Evolutionary conservation across 2,888 invertebrate genomes (phyloP), one percentile per base, ranked within the genome.

Genomic region (Poecilus cupreus): DNA sequence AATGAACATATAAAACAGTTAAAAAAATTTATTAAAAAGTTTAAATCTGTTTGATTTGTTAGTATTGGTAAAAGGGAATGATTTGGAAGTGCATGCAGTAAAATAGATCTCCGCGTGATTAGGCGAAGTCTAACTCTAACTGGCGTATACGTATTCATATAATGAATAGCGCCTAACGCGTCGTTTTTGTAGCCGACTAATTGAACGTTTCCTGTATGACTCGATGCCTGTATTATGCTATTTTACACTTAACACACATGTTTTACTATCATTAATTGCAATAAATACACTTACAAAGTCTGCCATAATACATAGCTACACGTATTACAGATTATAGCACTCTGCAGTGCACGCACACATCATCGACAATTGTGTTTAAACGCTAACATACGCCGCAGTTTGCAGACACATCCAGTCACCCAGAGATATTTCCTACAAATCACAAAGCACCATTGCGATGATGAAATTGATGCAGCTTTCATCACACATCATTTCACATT

Each of bases 181-280:
- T 68, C 16, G 64, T 80, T 80, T 80, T 72, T 80, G 80, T 79
- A 76, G 49, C 49, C 49, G 18, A 16, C 68, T 80, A 80, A 80
- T 80, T 70, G 80, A 70, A 80, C 72, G 54, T 80, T 80, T 80
- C 80, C 80, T 80, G 80, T 80, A 72, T 80, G 80, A 80, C 80
- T 80, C 54, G 70, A 54, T 72, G 80, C 80, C 80, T 54, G 72
- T 80, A 80, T 80, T 80, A 80, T 80, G 80, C 80, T 80, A 80
- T 80, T 80, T 80, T 80, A 80, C 80, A 80, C 80, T 80, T 80
- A 80, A 80, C 80, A 72, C 72, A 80, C 72, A 80, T 80, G 80
- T 80, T 80, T 70, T 80, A 80, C 57, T 80, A 72, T 57, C 80
- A 80, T 80, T 80, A 70, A 80, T 80, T 80, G 80, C 80, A 80